Conservation (phyloP, 2,888 invertebrate genomes). For the Bimastos eiseni region DNA sequence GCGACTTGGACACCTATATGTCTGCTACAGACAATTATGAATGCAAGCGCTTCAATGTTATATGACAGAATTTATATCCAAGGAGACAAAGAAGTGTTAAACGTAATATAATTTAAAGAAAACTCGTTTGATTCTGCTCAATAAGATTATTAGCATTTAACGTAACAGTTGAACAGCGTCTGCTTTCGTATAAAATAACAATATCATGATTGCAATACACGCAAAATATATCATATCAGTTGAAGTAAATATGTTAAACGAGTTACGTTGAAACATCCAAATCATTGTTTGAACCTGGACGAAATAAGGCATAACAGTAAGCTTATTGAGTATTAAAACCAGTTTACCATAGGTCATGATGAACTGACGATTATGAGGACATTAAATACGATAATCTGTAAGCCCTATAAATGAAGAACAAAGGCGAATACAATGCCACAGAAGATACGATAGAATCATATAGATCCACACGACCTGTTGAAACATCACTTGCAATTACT, state of each 20-base stretch:
- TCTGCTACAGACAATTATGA: background rate
- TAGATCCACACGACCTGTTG: background rate
- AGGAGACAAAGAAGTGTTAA: background rate
- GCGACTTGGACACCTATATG: no score
- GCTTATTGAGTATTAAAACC: no score
- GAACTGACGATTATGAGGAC: background rate
- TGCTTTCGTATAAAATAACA: background rate
- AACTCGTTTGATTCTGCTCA: background rate
- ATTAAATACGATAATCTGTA: background rate
- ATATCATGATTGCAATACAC: background rate
- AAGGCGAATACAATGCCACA: background rate
- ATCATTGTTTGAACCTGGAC: background rate
- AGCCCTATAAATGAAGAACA: background rate
- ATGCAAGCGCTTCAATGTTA: no score
- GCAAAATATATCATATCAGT: background rate
- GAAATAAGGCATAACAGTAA: background rate
- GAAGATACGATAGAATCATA: background rate
- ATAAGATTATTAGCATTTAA: no score
- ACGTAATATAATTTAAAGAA: background rate
- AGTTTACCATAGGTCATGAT: background rate
- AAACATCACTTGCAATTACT: background rate
- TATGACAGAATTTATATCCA: no score
- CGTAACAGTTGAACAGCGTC: background rate
- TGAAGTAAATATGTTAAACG: background rate
- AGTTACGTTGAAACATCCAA: background rate